Conservation (phyloP, 2,797 vertebrate species). For the Uromys caudimaculatus region DNA sequence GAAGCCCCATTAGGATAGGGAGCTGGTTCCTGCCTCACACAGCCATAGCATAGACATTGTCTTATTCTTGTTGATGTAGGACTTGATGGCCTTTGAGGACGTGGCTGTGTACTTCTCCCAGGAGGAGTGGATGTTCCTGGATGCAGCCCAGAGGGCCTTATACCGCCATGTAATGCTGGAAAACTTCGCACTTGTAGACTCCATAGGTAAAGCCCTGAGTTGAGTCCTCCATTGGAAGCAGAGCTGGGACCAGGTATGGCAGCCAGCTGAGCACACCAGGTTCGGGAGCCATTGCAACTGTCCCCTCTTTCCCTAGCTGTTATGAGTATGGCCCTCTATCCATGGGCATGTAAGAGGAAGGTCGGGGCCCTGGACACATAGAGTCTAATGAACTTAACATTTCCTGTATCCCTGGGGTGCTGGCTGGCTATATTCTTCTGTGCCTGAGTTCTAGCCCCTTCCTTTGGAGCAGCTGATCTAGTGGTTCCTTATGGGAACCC, state of each 20-base stretch:
- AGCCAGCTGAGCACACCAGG: background rate
- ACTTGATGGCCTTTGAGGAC: slow-evolving; percentile 73
- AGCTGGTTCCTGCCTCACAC: background rate
- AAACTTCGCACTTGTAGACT: slow-evolving; percentile 77
- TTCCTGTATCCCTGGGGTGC: background rate
- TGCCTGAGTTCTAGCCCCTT: background rate
- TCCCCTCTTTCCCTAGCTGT: no score
- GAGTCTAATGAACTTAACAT: background rate
- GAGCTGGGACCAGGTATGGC: background rate
- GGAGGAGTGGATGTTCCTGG: slow-evolving; percentile 79
- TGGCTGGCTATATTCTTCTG: background rate
- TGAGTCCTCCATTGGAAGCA: background rate
- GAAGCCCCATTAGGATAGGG: background rate
- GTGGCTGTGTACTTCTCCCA: slow-evolving; percentile 77
- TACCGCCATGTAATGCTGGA: slow-evolving; percentile 80
- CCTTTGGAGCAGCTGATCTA: background rate
- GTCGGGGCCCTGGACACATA: background rate
- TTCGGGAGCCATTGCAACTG: background rate
- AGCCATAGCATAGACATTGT: background rate
- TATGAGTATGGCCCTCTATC: background rate
- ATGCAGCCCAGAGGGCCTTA: slow-evolving; percentile 64
- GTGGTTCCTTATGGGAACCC: background rate
- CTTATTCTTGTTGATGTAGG: slow-evolving; percentile 43
- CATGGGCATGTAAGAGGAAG: background rate
- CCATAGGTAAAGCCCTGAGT: slow-evolving; percentile 74